Evolutionary conservation across 2,888 invertebrate genomes (phyloP), one percentile per base, ranked within the genome.

Genomic region (Hypercompe scribonia): DNA sequence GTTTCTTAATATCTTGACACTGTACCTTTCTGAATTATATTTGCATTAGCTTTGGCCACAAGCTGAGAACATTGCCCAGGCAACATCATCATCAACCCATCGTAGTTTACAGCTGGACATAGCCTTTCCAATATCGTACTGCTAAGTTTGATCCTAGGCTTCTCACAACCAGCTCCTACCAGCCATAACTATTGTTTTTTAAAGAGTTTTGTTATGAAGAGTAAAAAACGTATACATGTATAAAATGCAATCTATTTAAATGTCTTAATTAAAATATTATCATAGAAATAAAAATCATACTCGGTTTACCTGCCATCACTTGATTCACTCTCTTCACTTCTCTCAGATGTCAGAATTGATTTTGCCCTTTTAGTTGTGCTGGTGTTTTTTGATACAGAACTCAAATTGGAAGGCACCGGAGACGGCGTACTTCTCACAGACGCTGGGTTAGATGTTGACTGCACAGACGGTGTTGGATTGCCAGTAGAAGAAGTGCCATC

Each of bases 361-460:
- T 97, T 97, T 0, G 97, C 97, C n/a, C 97, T 94, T 86, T 97
- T 97, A 64, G 97, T 97, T 65, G 96, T 96, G 78, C 96, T 94
- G 18, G 96, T 95, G 86, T 95, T 96, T 91, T 96, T 96, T 80
- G 97, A 96, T 75, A 97, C 96, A 67, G 97, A 97, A 87, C 97
- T 96, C n/a, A 97, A 93, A 88, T 97, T 97, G 0, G 97, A 97
- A 0, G 97, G 97, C 3, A 97, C 97, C 0, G 97, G 97, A 8
- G 97, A 97, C 0, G 97, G 97, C 0, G 97, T 97, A 85, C 97
- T 97, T 42, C 97, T 94, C 7, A 97, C 97, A 0, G 97, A 97
- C 0, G 97, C 97, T 0, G 97, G 96, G 87, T 97, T 96, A 0
- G 97, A 97, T 0, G 96, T 95, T 0, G 95, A 95, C 85, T 95